These are phyloP conservation scores for Macaca nemestrina DNA, from an alignment of 2,113 vertebrate genomes.

Conservation along the genomic window DNA sequence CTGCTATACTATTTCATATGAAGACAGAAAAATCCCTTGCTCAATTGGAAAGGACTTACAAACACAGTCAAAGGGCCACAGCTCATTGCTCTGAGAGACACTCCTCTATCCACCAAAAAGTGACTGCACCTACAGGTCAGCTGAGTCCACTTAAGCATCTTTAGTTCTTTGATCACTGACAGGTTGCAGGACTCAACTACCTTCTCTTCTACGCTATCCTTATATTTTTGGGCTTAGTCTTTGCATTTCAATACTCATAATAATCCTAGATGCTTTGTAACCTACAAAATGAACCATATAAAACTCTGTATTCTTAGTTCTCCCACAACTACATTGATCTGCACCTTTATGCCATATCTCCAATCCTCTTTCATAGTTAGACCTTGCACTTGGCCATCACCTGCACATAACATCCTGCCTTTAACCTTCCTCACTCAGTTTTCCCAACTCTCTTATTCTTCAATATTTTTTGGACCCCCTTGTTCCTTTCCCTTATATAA, in stretches of 20 bases:
- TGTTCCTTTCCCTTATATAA: background rate
- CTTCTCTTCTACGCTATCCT: background rate
- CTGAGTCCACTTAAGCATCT: rapidly evolving
- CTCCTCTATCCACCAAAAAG: background rate
- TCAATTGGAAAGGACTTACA: background rate
- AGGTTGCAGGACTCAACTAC: background rate
- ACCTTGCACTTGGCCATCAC: background rate
- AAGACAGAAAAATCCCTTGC: background rate
- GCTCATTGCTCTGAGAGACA: background rate
- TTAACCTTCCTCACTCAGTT: background rate
- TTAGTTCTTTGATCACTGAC: background rate
- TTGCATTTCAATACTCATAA: background rate
- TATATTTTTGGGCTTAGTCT: background rate
- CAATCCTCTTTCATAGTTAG: background rate
- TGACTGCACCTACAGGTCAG: too few relatives aligned
- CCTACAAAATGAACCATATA: background rate
- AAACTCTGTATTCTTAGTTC: background rate
- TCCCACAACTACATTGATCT: background rate
- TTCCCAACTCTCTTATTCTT: background rate
- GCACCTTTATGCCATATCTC: background rate
- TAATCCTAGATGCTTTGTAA: background rate
- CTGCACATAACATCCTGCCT: background rate
- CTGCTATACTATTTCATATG: background rate
- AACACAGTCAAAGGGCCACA: background rate
- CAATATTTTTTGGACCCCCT: background rate